These are phyloP conservation scores for Pararge aegeria DNA, from an alignment of 1,140 invertebrate genomes.

Conservation along the genomic window DNA sequence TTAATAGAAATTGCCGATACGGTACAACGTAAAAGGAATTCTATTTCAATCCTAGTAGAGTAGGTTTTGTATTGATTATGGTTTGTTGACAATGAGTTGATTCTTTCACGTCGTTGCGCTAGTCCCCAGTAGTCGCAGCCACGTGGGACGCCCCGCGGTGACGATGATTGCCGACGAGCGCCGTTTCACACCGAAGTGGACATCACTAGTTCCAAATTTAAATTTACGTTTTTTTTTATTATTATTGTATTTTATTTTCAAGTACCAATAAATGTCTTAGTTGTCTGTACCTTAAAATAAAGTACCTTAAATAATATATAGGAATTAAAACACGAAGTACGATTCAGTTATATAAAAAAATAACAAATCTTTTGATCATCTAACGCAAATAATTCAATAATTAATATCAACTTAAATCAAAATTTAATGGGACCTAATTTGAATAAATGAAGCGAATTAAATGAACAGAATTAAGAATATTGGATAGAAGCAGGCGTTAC, in stretches of 20 bases:
- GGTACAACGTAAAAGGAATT: background rate
- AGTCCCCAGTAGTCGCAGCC: conserved; percentile 43
- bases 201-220: conserved; percentile 53
- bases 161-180: conserved; percentile 60
- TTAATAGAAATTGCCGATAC: conserved; percentile 5
- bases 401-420: no score
- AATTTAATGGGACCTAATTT: no score
- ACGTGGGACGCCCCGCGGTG: conserved; percentile 64
- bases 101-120: conserved; percentile 44
- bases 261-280: conserved; percentile 10
- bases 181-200: conserved; percentile 54
- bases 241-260: conserved; percentile 16
- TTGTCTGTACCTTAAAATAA: conserved; percentile 5
- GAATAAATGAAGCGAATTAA: no score
- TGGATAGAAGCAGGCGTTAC: no score
- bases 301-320: no score
- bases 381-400: no score
- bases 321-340: no score
- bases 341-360: no score
- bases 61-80: conserved; percentile 6
- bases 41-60: background rate
- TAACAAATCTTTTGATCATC: no score
- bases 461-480: no score
- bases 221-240: conserved; percentile 35
- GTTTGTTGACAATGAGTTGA: conserved; percentile 30